These are phyloP conservation scores for Bellardia bayeri DNA, from an alignment of 2,888 invertebrate species.

Conservation along the genomic window DNA sequence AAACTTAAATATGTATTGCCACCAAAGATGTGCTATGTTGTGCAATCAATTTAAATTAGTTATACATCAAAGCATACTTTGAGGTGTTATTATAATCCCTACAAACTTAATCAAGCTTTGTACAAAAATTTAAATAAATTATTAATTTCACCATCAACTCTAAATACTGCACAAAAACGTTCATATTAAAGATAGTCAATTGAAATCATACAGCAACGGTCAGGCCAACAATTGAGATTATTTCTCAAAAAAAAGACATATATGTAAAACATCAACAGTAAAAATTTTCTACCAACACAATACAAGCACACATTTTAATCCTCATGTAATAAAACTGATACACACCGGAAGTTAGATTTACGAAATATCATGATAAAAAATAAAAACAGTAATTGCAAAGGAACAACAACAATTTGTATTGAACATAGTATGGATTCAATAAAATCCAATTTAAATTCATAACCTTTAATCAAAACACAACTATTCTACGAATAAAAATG, in stretches of 20 bases:
- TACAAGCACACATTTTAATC: slow-evolving; percentile 22
- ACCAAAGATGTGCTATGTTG: slow-evolving; percentile 17
- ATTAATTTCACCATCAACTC: slow-evolving; percentile 12
- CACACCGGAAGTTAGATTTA: slow-evolving; percentile 33
- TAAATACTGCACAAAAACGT: neutral
- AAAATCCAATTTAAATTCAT: slow-evolving; percentile 56
- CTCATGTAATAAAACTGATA: neutral
- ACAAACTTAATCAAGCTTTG: neutral
- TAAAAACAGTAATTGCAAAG: neutral
- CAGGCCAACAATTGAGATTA: neutral
- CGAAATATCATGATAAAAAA: slow-evolving; percentile 1
- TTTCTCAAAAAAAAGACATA: slow-evolving; percentile 15
- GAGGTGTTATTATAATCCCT: slow-evolving; percentile 2
- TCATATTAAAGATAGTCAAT: neutral
- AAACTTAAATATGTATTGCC: neutral
- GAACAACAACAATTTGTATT: neutral
- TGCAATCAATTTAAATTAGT: slow-evolving; percentile 4
- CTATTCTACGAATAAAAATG: neutral
- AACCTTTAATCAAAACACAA: slow-evolving; percentile 33
- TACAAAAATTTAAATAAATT: slow-evolving; percentile 11
- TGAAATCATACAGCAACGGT: neutral
- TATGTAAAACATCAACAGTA: neutral
- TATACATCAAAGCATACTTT: slow-evolving; percentile 8
- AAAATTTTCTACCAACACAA: slow-evolving; percentile 8
- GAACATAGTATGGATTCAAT: neutral